phyloP scores from a whole-genome alignment of 2,797 vertebrate species.

The Netta rufina region DNA sequence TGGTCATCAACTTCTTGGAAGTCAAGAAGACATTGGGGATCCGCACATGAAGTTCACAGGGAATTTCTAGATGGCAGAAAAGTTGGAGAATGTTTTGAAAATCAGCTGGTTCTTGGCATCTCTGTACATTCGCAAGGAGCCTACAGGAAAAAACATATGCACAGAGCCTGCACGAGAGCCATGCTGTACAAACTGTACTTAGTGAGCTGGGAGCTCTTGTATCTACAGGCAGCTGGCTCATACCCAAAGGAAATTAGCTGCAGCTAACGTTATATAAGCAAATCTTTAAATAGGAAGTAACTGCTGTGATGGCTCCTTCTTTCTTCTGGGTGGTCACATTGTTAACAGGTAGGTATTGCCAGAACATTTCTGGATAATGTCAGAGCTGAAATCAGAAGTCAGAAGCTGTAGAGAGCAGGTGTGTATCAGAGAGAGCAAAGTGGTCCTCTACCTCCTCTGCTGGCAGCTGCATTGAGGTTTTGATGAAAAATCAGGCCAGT shows the following conservation, averaged over 20 bases:
- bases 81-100: neutral
- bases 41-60: rapidly evolving
- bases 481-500: constrained; percentile 15
- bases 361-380: neutral
- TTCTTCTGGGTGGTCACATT: neutral
- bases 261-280: neutral
- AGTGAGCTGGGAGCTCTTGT: neutral
- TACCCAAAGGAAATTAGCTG: neutral
- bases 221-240: neutral
- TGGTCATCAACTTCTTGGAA: neutral
- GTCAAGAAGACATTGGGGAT: neutral
- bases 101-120: neutral
- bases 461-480: neutral
- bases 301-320: neutral
- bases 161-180: neutral
- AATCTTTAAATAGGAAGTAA: neutral
- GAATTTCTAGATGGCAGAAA: neutral
- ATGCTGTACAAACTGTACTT: rapidly evolving
- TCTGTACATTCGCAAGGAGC: rapidly evolving
- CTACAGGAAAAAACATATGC: neutral
- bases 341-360: neutral
- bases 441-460: neutral
- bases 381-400: neutral
- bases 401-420: neutral
- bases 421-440: neutral